Evolutionary conservation across 2,888 invertebrate species (phyloP).

Genomic region (Lepetodrilus schrolli): DNA sequence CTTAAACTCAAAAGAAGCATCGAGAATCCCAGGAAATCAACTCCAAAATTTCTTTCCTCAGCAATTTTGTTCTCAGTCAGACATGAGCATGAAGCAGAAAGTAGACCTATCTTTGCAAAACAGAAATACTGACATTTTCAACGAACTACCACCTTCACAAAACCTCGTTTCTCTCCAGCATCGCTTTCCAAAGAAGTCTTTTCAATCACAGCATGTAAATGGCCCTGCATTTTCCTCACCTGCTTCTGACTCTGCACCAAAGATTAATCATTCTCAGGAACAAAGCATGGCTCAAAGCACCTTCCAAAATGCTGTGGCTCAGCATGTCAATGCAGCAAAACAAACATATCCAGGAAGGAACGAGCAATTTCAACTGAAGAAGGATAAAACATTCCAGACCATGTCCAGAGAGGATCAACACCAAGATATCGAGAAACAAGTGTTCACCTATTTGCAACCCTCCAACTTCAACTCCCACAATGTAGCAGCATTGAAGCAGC

Average conservation of each 20-base stretch:
- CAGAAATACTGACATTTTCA: conserved; percentile 2
- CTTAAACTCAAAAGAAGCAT: background rate
- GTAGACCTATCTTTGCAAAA: background rate
- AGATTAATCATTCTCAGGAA: conserved; percentile 13
- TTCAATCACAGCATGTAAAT: background rate
- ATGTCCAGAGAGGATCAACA: background rate
- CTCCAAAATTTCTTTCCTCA: background rate
- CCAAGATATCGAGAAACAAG: background rate
- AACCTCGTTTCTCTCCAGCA: background rate
- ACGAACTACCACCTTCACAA: background rate
- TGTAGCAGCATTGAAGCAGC: conserved; percentile 30
- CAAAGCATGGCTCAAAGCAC: conserved; percentile 21
- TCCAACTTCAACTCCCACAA: background rate
- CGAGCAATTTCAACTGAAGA: background rate
- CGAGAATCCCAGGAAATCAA: background rate
- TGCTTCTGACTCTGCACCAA: background rate
- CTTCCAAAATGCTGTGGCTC: conserved; percentile 24
- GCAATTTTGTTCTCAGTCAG: background rate
- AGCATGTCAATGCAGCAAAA: conserved; percentile 27
- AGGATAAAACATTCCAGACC: conserved; percentile 20
- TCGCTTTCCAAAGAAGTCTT: background rate
- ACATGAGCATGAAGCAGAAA: background rate
- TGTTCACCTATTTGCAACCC: conserved; percentile 16
- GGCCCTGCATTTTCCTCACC: background rate
- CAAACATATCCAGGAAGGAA: conserved; percentile 1